A percentile compares a stretch with the other conserved stretches of the same genome.
Evolutionary conservation across 2,113 vertebrate species (phyloP).

Genomic region (Mesembrinibis cayennensis): DNA sequence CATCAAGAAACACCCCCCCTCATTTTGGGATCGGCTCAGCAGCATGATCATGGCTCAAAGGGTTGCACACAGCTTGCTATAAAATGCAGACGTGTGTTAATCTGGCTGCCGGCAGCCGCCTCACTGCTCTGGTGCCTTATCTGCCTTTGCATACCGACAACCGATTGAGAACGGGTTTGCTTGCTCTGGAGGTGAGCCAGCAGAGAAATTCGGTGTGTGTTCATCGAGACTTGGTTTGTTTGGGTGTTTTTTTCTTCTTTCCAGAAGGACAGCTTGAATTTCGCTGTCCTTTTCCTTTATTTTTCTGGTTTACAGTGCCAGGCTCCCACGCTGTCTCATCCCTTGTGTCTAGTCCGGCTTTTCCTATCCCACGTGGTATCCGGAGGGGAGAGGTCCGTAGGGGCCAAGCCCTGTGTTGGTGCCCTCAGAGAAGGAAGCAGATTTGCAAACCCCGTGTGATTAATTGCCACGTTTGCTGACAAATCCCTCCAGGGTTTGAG

Average conservation of each 20-base stretch:
- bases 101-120: background rate
- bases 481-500: background rate
- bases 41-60: accelerated
- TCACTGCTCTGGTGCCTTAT: accelerated
- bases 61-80: background rate
- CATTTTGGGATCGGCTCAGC: accelerated
- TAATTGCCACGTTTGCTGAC: background rate
- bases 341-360: background rate
- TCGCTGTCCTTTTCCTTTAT: background rate
- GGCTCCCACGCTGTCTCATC: background rate
- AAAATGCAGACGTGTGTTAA: conserved; percentile 12
- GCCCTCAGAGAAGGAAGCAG: accelerated
- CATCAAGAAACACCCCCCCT: no score
- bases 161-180: background rate
- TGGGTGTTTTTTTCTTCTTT: background rate
- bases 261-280: background rate
- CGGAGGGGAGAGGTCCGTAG: accelerated
- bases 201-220: background rate
- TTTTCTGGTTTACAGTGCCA: background rate
- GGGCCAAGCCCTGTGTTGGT: background rate
- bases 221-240: background rate
- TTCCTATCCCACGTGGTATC: background rate
- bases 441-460: background rate
- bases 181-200: background rate
- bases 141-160: background rate